These are phyloP conservation scores for Leptodirus hochenwartii DNA, from an alignment of 2,888 invertebrate genomes.

Conservation along the genomic window DNA sequence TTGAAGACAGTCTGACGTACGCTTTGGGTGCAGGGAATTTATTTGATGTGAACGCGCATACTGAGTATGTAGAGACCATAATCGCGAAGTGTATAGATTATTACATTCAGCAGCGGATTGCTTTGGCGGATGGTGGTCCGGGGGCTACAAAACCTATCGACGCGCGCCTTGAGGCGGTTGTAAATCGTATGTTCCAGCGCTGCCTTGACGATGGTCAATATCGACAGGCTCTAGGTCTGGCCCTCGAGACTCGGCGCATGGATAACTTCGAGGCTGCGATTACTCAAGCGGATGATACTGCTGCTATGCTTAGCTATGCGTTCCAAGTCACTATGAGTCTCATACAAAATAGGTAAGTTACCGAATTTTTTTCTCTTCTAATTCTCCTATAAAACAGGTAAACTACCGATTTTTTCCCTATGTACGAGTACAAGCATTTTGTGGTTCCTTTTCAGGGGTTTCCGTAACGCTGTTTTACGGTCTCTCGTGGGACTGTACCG, in stretches of 20 bases:
- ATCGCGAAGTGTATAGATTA: conserved; percentile 92
- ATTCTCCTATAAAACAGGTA: too few species aligned
- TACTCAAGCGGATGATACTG: conserved; percentile 76
- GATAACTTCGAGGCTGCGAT: conserved; percentile 91
- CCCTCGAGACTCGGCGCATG: conserved; percentile 91
- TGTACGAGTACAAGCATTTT: too few species aligned
- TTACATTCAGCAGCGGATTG: conserved; percentile 76
- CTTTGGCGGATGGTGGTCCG: conserved; percentile 48
- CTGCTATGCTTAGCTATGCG: conserved; percentile 84
- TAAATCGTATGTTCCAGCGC: conserved; percentile 92
- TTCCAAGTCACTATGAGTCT: conserved; percentile 94
- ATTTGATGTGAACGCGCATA: conserved; percentile 85
- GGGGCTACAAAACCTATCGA: conserved; percentile 56
- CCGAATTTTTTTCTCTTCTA: too few species aligned
- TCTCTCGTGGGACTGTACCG: conserved; percentile 81
- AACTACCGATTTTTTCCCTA: too few species aligned
- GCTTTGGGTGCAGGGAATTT: conserved; percentile 89
- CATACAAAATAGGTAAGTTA: conserved; percentile 85
- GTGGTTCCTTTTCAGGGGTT: too few species aligned
- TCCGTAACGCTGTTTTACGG: conserved; percentile 77
- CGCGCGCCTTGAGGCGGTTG: conserved; percentile 74
- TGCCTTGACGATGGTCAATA: conserved; percentile 91
- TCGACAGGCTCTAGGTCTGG: conserved; percentile 89
- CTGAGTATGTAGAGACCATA: conserved; percentile 93
- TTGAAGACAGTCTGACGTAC: conserved; percentile 92